Percentiles rank a stretch among this genome's conserved stretches.
Evolutionary conservation across 2,113 vertebrate genomes (phyloP).

Genomic region (Eleginops maclovinus): DNA sequence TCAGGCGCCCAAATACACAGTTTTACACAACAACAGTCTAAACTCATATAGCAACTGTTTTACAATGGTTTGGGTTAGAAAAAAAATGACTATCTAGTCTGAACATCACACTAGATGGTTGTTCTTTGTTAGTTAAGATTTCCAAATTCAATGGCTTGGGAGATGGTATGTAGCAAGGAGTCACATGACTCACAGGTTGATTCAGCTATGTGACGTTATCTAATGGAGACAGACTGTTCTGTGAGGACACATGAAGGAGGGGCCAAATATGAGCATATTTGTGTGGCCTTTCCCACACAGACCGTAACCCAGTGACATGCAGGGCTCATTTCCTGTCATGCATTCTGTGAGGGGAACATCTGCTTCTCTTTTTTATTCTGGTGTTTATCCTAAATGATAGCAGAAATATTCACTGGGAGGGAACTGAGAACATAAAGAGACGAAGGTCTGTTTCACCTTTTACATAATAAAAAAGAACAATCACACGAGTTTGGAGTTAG

Average conservation of each 20-base stretch:
- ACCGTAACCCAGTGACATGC: neutral
- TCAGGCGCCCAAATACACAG: neutral
- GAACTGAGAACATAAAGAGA: neutral
- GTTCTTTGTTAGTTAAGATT: neutral
- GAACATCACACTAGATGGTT: neutral
- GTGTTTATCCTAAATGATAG: neutral
- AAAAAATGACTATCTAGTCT: no score
- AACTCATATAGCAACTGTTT: neutral
- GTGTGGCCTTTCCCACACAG: slow-evolving; percentile 1
- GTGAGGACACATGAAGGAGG: neutral
- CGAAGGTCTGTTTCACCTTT: neutral
- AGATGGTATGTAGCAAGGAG: neutral
- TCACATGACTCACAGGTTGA: neutral
- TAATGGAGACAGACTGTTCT: neutral
- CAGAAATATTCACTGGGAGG: neutral
- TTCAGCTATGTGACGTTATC: neutral
- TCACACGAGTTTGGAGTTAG: neutral
- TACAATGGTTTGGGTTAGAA: no score
- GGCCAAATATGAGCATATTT: neutral
- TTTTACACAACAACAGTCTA: neutral
- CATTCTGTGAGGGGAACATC: neutral
- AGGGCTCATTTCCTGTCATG: slow-evolving; percentile 18
- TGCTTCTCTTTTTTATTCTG: neutral
- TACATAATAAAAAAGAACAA: neutral
- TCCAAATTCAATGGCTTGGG: neutral